Evolutionary conservation across 2,888 invertebrate genomes (phyloP).

Genomic region (Teinopalpus imperialis): DNA sequence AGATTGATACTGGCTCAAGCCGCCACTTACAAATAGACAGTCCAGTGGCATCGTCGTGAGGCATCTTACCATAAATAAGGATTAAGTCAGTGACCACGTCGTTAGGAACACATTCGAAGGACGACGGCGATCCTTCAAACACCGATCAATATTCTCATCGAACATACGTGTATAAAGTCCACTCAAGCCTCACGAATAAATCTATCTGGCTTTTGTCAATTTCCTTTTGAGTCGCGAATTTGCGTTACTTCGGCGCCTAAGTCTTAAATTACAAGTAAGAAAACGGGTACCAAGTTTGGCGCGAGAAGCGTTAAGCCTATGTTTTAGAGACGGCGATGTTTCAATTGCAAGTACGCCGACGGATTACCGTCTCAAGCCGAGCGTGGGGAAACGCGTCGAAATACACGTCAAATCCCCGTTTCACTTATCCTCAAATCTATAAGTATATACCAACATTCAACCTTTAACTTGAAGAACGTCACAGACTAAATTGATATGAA

Average conservation of each 20-base stretch:
- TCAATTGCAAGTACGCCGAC: conserved; percentile 64
- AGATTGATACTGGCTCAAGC: conserved; percentile 69
- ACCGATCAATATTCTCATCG: conserved; percentile 8
- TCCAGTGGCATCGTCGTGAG: conserved; percentile 68
- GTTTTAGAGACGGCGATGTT: conserved; percentile 70
- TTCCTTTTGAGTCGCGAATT: conserved; percentile 58
- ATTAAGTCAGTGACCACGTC: conserved; percentile 73
- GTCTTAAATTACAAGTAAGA: conserved; percentile 73
- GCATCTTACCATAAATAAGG: conserved; percentile 82
- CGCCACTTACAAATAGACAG: conserved; percentile 72
- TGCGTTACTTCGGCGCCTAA: conserved; percentile 74
- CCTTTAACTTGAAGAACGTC: conserved; percentile 36
- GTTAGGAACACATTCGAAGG: conserved; percentile 37
- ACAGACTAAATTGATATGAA: conserved; percentile 43
- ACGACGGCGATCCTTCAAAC: conserved; percentile 20
- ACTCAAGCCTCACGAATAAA: conserved; percentile 16
- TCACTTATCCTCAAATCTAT: conserved; percentile 58
- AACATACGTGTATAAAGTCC: conserved; percentile 11
- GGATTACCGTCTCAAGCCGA: conserved; percentile 64
- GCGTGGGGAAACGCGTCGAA: conserved; percentile 55
- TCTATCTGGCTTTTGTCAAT: conserved; percentile 15
- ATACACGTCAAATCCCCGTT: conserved; percentile 67
- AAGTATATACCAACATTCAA: conserved; percentile 31
- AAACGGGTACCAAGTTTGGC: conserved; percentile 67
- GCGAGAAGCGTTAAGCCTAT: conserved; percentile 70